Percentiles rank a stretch among this genome's conserved stretches.
Evolutionary conservation across 2,888 invertebrate genomes (phyloP).

Genomic region (Linnaemya tessellans): DNA sequence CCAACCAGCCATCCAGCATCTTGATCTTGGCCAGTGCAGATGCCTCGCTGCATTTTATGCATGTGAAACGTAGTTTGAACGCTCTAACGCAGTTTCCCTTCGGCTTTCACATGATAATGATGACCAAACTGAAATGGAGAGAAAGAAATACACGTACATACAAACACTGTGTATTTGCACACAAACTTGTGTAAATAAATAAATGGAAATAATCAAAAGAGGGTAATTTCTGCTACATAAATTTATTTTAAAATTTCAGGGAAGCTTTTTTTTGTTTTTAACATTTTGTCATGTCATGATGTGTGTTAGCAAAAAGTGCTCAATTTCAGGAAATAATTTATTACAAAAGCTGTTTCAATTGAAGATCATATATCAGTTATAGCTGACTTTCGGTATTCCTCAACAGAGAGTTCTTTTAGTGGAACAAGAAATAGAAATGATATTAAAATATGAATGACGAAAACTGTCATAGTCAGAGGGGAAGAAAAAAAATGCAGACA

Average conservation of each 20-base stretch:
- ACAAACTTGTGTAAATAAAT: background rate
- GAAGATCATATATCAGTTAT: background rate
- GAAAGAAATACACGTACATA: background rate
- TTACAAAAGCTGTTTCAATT: constrained; percentile 21
- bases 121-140: constrained; percentile 24
- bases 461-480: too few relatives aligned
- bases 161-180: too few relatives aligned
- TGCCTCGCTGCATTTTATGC: constrained; percentile 50
- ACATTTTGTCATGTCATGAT: constrained; percentile 49
- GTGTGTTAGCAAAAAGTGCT: constrained; percentile 22
- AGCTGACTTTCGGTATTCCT: background rate
- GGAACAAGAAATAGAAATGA: background rate
- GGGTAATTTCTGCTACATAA: constrained; percentile 40
- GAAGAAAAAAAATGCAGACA: too few relatives aligned
- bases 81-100: constrained; percentile 67
- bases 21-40: constrained; percentile 59
- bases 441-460: too few relatives aligned
- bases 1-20: constrained; percentile 57
- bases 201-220: constrained; percentile 32
- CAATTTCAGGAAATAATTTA: constrained; percentile 38
- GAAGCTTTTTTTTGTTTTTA: constrained; percentile 25
- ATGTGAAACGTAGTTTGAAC: constrained; percentile 45
- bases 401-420: background rate
- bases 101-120: constrained; percentile 55
- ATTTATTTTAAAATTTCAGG: constrained; percentile 32